Percentiles rank a stretch among this genome's conserved stretches.
Evolutionary conservation across 2,113 vertebrate species (phyloP).

Genomic region (Atrichornis clamosus): DNA sequence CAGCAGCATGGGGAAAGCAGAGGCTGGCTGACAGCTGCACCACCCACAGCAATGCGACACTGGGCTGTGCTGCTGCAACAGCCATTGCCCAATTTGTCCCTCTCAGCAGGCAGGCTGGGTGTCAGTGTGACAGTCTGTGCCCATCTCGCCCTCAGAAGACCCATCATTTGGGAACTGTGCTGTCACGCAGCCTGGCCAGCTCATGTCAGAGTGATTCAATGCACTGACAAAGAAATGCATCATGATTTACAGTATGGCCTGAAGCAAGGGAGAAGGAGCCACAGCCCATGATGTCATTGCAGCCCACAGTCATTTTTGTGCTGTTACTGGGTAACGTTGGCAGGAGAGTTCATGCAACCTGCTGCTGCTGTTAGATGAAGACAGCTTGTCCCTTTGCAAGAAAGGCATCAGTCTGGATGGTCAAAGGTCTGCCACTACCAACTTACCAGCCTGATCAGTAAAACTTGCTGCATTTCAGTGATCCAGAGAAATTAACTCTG

Average conservation of each 20-base stretch:
- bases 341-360: neutral
- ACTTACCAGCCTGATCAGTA: neutral
- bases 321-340: neutral
- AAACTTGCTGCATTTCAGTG: neutral
- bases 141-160: neutral
- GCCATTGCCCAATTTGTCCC: neutral
- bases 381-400: neutral
- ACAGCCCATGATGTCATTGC: neutral
- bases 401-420: neutral
- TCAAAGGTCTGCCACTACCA: neutral
- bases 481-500: neutral
- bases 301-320: neutral
- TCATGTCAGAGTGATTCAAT: neutral
- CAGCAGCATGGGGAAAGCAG: neutral
- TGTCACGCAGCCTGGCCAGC: neutral
- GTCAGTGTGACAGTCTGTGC: neutral
- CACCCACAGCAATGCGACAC: rapidly evolving
- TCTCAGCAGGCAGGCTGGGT: neutral
- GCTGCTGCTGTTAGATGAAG: neutral
- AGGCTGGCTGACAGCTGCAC: neutral
- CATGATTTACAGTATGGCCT: neutral
- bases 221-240: neutral
- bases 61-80: rapidly evolving
- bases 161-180: neutral
- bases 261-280: neutral